These are phyloP conservation scores for Molorchus minor DNA, from an alignment of 2,888 invertebrate genomes.

Conservation along the genomic window DNA sequence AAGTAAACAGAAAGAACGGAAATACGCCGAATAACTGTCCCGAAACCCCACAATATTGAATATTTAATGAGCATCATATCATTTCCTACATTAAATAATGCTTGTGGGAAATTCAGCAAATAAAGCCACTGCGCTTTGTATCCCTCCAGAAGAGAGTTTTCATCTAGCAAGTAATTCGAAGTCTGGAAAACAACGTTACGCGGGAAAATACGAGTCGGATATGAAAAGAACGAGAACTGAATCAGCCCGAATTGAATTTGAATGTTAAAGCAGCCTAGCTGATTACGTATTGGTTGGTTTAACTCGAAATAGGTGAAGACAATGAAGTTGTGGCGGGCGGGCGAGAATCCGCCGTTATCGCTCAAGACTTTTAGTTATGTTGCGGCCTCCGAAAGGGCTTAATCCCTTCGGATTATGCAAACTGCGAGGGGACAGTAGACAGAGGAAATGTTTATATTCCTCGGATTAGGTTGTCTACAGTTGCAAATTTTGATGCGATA, in stretches of 20 bases:
- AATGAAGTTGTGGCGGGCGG: slow-evolving; percentile 34
- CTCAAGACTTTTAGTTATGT: slow-evolving; percentile 43
- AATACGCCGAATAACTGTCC: not conserved
- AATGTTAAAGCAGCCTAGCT: slow-evolving; percentile 43
- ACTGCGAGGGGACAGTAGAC: slow-evolving; percentile 44
- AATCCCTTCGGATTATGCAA: slow-evolving; percentile 53
- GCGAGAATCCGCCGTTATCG: slow-evolving; percentile 37
- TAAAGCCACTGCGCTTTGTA: slow-evolving; percentile 6
- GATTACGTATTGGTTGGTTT: slow-evolving; percentile 45
- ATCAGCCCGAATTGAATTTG: slow-evolving; percentile 44
- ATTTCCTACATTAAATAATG: slow-evolving; percentile 5
- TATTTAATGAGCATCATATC: slow-evolving; percentile 8
- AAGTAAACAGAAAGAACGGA: too few relatives aligned
- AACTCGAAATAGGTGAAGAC: slow-evolving; percentile 41
- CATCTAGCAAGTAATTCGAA: slow-evolving; percentile 15
- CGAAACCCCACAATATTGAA: not conserved
- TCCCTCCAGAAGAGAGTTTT: slow-evolving; percentile 6
- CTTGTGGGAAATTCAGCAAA: slow-evolving; percentile 10
- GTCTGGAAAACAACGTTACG: slow-evolving; percentile 17
- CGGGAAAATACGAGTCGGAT: slow-evolving; percentile 26
- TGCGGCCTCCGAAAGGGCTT: slow-evolving; percentile 37
- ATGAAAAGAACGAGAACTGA: slow-evolving; percentile 42
- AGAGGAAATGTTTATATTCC: slow-evolving; percentile 52
- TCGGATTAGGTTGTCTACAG: slow-evolving; percentile 52
- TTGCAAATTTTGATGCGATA: slow-evolving; percentile 52